Evolutionary conservation across 2,113 vertebrate species (phyloP).

Genomic region (Perognathus longimembris): DNA sequence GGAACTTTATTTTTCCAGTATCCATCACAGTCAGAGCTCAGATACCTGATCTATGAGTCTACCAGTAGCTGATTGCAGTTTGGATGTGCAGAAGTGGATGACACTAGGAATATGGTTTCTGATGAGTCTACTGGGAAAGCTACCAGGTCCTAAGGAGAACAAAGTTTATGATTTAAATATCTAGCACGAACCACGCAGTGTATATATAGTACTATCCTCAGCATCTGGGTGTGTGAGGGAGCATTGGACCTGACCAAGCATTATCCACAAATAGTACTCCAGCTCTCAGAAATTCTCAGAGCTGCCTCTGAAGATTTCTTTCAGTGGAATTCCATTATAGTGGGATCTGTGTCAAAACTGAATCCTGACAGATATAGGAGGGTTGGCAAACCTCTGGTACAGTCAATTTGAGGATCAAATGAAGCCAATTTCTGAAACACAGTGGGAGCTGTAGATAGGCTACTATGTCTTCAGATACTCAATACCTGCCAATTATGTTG

Average conservation of each 20-base stretch:
- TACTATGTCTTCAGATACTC: background rate
- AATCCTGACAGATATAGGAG: background rate
- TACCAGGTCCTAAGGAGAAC: background rate
- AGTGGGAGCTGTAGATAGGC: background rate
- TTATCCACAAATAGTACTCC: background rate
- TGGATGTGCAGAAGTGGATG: background rate
- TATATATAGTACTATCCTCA: background rate
- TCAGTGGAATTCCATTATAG: background rate
- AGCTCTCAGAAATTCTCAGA: background rate
- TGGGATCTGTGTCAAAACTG: background rate
- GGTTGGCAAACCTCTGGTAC: background rate
- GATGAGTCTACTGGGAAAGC: background rate
- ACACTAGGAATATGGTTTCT: background rate
- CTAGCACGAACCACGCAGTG: background rate
- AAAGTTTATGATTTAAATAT: background rate
- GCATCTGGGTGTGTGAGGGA: rapidly evolving
- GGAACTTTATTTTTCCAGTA: background rate
- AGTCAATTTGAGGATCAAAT: background rate
- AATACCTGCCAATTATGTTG: background rate
- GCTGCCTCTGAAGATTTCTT: background rate
- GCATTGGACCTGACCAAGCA: background rate
- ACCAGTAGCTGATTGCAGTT: background rate
- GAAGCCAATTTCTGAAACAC: background rate
- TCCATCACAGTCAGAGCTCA: background rate
- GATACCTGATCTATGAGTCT: background rate